These are phyloP conservation scores for Pseudonaja textilis DNA, from an alignment of 2,113 vertebrate genomes.

Conservation along the genomic window DNA sequence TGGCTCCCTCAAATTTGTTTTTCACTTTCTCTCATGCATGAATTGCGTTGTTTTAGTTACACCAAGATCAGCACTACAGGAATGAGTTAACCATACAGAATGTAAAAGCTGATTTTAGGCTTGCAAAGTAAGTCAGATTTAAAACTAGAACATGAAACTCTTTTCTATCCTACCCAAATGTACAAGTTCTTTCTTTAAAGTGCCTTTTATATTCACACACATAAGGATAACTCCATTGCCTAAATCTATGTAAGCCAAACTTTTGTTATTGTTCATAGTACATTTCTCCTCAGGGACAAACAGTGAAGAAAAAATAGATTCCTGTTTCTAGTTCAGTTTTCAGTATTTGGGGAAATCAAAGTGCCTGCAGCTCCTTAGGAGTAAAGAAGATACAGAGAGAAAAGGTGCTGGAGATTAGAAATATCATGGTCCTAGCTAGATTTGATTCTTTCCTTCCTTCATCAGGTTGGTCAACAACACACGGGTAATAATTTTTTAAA, in stretches of 20 bases:
- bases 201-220: not conserved
- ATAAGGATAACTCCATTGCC: not conserved
- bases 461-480: not conserved
- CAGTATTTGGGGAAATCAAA: not conserved
- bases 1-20: not conserved
- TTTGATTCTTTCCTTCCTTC: not conserved
- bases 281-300: not conserved
- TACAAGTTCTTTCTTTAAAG: not conserved
- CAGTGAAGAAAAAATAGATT: not conserved
- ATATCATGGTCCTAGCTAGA: not conserved
- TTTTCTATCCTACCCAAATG: not conserved
- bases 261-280: not conserved
- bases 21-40: not conserved
- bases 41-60: not conserved
- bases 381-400: not conserved
- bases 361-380: not conserved
- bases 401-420: not conserved
- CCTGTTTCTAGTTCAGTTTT: not conserved
- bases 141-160: not conserved
- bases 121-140: not conserved
- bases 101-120: not conserved
- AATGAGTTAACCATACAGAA: not conserved
- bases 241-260: constrained; percentile 14
- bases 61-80: not conserved
- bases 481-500: not conserved